phyloP scores from a whole-genome alignment of 2,888 invertebrate species.

The Cephalotes varians region DNA sequence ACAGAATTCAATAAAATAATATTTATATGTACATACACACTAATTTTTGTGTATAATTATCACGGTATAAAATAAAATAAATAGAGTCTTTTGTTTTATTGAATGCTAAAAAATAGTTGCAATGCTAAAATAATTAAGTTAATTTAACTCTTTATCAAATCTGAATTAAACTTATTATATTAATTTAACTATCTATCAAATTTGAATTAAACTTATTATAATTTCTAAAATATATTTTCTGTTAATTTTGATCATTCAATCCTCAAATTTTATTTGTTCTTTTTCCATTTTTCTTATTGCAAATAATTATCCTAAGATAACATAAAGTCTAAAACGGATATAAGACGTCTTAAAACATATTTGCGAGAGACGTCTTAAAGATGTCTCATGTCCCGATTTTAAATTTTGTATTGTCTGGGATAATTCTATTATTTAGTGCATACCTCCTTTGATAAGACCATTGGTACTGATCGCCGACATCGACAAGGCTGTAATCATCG shows the following conservation, averaged over 20 bases:
- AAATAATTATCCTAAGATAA: too few species aligned
- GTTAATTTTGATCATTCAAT: slow-evolving; percentile 1
- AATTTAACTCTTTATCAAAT: too few species aligned
- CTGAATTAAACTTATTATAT: too few species aligned
- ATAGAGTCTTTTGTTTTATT: not conserved
- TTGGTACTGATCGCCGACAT: slow-evolving; percentile 99
- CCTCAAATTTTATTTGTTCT: not conserved
- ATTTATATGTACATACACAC: not conserved
- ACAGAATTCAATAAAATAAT: too few species aligned
- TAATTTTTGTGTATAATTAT: not conserved
- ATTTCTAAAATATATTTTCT: not conserved
- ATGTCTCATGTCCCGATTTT: too few species aligned
- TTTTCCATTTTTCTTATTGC: not conserved
- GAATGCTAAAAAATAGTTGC: not conserved
- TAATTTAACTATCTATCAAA: not conserved
- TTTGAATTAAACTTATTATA: not conserved
- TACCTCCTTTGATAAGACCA: slow-evolving; percentile 98
- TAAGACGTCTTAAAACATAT: too few species aligned
- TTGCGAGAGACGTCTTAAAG: too few species aligned
- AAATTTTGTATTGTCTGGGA: too few species aligned
- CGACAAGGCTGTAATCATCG: slow-evolving; percentile 96
- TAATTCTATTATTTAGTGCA: slow-evolving; percentile 37
- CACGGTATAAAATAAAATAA: not conserved
- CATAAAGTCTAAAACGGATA: too few species aligned
- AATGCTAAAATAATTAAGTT: not conserved